A percentile compares a stretch with the other conserved stretches of the same genome.
These are phyloP conservation scores for Hycleus cichorii DNA, from an alignment of 1,140 invertebrate genomes.

Conservation along the genomic window DNA sequence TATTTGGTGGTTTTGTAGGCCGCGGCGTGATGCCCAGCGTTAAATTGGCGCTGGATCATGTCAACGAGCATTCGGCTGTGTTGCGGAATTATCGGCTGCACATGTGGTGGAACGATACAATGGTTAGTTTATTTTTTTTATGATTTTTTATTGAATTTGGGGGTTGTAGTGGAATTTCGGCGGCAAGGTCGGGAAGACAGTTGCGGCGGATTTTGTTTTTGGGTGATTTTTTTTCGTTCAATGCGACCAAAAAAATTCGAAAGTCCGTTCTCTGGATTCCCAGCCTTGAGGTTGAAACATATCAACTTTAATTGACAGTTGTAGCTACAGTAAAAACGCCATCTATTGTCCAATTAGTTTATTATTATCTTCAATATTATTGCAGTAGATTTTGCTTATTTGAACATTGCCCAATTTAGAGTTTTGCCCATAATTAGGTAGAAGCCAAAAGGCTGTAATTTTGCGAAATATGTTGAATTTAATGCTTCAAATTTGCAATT, in stretches of 20 bases:
- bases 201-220: constrained; percentile 53
- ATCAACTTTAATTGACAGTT: too few relatives aligned
- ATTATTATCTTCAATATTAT: too few relatives aligned
- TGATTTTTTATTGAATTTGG: background rate
- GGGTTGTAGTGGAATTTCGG: constrained; percentile 15
- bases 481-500: too few relatives aligned
- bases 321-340: too few relatives aligned
- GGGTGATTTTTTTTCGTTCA: too few relatives aligned
- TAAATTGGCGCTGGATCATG: constrained; percentile 83
- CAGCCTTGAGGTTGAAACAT: constrained; percentile 35
- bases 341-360: too few relatives aligned
- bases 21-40: constrained; percentile 90
- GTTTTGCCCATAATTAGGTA: too few relatives aligned
- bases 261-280: constrained; percentile 58
- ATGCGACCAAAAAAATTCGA: background rate
- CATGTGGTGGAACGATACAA: constrained; percentile 92
- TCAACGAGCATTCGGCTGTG: constrained; percentile 79
- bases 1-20: constrained; percentile 46
- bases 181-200: constrained; percentile 52
- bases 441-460: too few relatives aligned
- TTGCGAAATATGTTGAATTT: too few relatives aligned
- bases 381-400: too few relatives aligned
- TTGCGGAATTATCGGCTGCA: constrained; percentile 80
- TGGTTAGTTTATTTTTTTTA: constrained; percentile 54
- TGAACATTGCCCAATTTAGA: too few relatives aligned